phyloP scores from a whole-genome alignment of 1,140 invertebrate genomes.

The Drosophila ogumai region DNA sequence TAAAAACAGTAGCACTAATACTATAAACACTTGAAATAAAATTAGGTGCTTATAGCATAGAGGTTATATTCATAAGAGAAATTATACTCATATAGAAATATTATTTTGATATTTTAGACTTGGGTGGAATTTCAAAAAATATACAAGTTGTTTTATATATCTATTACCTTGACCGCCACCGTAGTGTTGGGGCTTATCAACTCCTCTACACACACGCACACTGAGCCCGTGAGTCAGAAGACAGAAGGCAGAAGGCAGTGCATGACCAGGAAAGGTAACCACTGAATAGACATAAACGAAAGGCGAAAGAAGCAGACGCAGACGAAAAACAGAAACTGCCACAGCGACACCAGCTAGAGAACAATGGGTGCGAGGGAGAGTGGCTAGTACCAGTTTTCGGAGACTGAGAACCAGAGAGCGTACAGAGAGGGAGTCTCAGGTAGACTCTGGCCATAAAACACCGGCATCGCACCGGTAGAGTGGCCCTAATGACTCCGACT shows the following conservation, averaged over 20 bases:
- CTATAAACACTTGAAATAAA: background rate
- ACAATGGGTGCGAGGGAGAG: slow-evolving; percentile 45
- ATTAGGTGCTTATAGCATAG: background rate
- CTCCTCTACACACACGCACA: slow-evolving; percentile 27
- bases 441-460: slow-evolving; percentile 59
- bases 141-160: too few relatives aligned
- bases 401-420: slow-evolving; percentile 8
- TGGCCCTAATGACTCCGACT: slow-evolving; percentile 72
- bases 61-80: background rate
- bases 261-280: slow-evolving; percentile 79
- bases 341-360: slow-evolving; percentile 63
- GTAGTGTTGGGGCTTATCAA: slow-evolving; percentile 62
- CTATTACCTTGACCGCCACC: slow-evolving; percentile 5
- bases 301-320: slow-evolving; percentile 59
- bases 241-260: slow-evolving; percentile 66
- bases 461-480: slow-evolving; percentile 44
- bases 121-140: background rate
- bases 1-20: background rate
- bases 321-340: slow-evolving; percentile 53
- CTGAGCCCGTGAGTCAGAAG: slow-evolving; percentile 65
- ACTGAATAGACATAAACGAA: slow-evolving; percentile 64
- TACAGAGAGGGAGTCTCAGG: slow-evolving; percentile 21
- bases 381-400: slow-evolving; percentile 9
- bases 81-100: background rate
- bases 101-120: background rate